These are phyloP conservation scores for Myotis planiceps DNA, from an alignment of 2,797 vertebrate genomes.

Conservation along the genomic window DNA sequence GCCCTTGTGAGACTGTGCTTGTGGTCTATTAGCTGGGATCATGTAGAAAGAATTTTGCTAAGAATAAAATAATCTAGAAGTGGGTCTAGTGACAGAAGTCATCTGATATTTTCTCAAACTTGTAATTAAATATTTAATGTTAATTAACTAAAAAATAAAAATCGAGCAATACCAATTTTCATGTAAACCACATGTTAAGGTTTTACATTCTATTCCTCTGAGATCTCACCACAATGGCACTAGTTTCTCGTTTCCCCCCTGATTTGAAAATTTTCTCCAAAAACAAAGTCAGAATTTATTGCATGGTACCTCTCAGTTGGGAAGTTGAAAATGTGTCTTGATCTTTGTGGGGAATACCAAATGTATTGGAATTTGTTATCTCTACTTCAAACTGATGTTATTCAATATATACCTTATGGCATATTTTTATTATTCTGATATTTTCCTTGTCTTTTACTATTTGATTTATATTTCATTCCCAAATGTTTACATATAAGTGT, in stretches of 20 bases:
- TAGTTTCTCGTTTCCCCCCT: not conserved
- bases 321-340: not conserved
- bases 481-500: not conserved
- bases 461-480: not conserved
- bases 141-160: not conserved
- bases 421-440: not conserved
- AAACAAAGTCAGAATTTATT: not conserved
- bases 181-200: not conserved
- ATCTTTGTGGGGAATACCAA: not conserved
- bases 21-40: not conserved
- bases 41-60: not conserved
- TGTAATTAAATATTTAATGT: not conserved
- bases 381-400: not conserved
- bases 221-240: not conserved
- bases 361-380: not conserved
- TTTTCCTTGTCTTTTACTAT: not conserved
- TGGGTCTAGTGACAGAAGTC: not conserved
- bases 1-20: too few relatives aligned
- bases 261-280: not conserved
- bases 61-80: not conserved
- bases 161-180: not conserved
- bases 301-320: not conserved
- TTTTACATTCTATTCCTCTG: not conserved
- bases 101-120: not conserved
- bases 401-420: not conserved